A percentile compares a stretch with the other conserved stretches of the same genome.
Evolutionary conservation across 2,797 vertebrate genomes (phyloP).

Genomic region (Smutsia gigantea): DNA sequence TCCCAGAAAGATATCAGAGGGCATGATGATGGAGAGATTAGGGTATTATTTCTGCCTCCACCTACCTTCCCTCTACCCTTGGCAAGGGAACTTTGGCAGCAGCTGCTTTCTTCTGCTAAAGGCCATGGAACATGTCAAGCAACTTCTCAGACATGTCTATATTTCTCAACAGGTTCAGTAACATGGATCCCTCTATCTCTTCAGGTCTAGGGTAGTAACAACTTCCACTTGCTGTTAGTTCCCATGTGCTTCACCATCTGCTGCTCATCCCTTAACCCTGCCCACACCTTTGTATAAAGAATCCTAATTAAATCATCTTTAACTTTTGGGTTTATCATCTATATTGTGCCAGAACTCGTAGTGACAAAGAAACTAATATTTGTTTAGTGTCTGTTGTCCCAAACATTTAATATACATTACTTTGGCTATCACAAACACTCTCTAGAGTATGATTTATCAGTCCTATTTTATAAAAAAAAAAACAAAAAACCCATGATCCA

Average conservation of each 20-base stretch:
- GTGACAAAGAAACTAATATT: neutral
- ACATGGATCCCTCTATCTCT: neutral
- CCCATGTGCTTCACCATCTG: neutral
- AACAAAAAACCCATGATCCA: neutral
- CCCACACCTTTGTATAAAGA: neutral
- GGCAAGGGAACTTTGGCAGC: neutral
- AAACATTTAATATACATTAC: neutral
- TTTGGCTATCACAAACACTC: neutral
- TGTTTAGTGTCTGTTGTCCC: neutral
- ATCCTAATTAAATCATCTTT: conserved; percentile 31
- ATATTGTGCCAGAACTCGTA: neutral
- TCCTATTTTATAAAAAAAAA: neutral
- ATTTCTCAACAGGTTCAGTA: neutral
- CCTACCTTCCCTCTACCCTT: neutral
- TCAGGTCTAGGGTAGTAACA: neutral
- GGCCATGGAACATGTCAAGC: neutral
- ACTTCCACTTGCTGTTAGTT: neutral
- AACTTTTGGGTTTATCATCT: conserved; percentile 2
- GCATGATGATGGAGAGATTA: neutral
- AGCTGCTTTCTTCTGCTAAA: neutral
- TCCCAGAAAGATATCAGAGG: neutral
- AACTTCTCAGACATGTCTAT: fast-evolving
- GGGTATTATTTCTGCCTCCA: neutral
- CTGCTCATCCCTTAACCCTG: neutral
- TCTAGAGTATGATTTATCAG: neutral